phyloP scores from a whole-genome alignment of 2,888 invertebrate genomes.

The Prosopocoilus inquinatus region DNA sequence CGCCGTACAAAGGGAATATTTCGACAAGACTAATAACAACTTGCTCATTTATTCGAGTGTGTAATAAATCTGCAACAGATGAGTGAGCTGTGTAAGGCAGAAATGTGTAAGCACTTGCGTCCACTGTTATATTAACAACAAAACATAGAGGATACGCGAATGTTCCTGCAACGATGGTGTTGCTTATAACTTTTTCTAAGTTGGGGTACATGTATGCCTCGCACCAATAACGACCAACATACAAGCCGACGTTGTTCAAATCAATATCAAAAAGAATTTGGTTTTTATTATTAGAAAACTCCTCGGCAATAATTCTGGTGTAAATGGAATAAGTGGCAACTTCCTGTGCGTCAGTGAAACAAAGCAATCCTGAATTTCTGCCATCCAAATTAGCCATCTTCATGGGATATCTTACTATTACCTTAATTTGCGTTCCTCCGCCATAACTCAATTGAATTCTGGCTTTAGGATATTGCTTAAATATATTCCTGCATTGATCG shows the following conservation, averaged over 20 bases:
- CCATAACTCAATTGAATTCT: constrained; percentile 6
- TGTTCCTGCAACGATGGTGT: constrained; percentile 19
- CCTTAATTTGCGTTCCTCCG: not conserved
- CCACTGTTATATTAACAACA: not conserved
- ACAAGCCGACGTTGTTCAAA: no score
- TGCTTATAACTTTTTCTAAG: constrained; percentile 16
- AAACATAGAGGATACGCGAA: not conserved
- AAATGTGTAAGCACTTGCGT: not conserved
- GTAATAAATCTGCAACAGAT: no score
- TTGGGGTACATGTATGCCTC: constrained; percentile 25
- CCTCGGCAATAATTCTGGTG: no score
- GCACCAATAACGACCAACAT: constrained; percentile 28
- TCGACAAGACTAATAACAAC: no score
- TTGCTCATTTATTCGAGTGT: no score
- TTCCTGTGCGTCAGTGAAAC: constrained; percentile 10
- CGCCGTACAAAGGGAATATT: no score
- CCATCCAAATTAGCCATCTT: constrained; percentile 4
- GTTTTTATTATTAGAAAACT: no score
- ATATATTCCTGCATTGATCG: constrained; percentile 7
- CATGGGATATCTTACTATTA: constrained; percentile 8
- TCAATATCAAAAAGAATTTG: no score
- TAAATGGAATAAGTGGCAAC: no score
- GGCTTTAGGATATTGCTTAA: constrained; percentile 10
- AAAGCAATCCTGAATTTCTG: not conserved
- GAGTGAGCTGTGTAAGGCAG: not conserved